Evolutionary conservation across 1,140 invertebrate species (phyloP), one percentile per base, ranked within the genome.

Genomic region (Drosophila sp.): DNA sequence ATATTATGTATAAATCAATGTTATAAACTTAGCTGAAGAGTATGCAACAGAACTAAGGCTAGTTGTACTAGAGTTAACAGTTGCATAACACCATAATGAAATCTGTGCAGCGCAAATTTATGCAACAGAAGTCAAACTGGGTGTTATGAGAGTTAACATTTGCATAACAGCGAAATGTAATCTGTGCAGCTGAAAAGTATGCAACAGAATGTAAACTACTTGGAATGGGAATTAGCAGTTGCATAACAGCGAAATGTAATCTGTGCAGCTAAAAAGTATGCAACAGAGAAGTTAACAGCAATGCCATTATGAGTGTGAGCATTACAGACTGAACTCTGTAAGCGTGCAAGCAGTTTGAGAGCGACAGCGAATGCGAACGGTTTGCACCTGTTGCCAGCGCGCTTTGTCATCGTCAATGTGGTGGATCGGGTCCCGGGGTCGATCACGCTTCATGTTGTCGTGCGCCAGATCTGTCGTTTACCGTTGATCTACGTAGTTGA

Each of bases 401-500:
- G 75, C 59, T 54, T 51, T 62, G 27, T 51, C 32, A 36, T 29
- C 45, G 18, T 14, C 46, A 45, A 41, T 36, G 13, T 14, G 6
- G 34, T 61, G 46, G 62, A 56, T 70, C 56, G 70, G 56, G 46
- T 76, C 48, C 18, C 64, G 75, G 48, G 54, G 57, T 82, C 75
- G 62, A 45, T 62, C 72, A 67, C 78, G 81, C 62, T 75, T 54
- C 54, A 50, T 43, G 54, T 72, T 84, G 84, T 86, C 81, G 84
- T 86, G 81, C 78, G 70, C 81, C 82, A 84, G 70, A 81, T 86
- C 81, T 86, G 82, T 84, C 81, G 72, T 74, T 87, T 87, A 86
- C 82, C 78, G 81, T 78, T 86, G 56, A 27, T 27, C 29, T n/a
- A 34, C 45, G 40, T 32, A 29, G 57, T 41, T 53, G 18, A 29